Conservation (phyloP, 2,113 vertebrate genomes). For the Scomber scombrus region DNA sequence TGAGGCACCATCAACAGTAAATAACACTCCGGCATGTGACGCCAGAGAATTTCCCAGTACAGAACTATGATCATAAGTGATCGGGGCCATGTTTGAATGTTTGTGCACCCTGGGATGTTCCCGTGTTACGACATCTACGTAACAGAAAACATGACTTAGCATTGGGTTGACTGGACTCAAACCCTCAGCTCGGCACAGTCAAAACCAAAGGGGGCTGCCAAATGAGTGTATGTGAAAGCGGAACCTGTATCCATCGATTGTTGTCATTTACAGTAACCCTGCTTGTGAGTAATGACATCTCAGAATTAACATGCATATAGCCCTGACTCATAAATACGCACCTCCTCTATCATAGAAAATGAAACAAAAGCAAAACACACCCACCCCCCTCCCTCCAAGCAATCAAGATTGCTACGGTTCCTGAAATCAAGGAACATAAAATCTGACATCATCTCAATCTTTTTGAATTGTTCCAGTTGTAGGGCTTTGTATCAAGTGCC, state of each 20-base stretch:
- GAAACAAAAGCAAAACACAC: constrained; percentile 59
- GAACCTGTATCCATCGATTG: constrained; percentile 30
- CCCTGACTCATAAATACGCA: constrained; percentile 51
- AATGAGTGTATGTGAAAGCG: constrained; percentile 61
- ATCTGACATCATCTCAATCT: constrained; percentile 9
- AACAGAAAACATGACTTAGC: constrained; percentile 77
- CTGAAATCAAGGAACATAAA: constrained; percentile 27
- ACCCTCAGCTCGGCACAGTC: constrained; percentile 5
- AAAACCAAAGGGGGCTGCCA: constrained; percentile 49
- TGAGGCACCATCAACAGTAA: constrained; percentile 64
- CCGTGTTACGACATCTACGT: constrained; percentile 52
- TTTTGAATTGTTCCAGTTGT: background rate
- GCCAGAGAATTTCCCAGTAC: constrained; percentile 69
- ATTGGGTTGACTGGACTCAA: constrained; percentile 36
- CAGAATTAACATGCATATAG: constrained; percentile 58
- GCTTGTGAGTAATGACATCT: constrained; percentile 74
- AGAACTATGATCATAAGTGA: constrained; percentile 46
- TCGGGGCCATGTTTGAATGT: constrained; percentile 34
- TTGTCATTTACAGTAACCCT: constrained; percentile 78
- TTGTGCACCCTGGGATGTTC: constrained; percentile 62
- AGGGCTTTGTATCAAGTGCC: background rate
- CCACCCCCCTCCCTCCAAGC: background rate
- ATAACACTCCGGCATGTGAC: constrained; percentile 56
- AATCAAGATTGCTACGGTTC: background rate
- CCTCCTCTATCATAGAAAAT: constrained; percentile 56